phyloP scores from a whole-genome alignment of 2,888 invertebrate species.

The Unio pictorum region DNA sequence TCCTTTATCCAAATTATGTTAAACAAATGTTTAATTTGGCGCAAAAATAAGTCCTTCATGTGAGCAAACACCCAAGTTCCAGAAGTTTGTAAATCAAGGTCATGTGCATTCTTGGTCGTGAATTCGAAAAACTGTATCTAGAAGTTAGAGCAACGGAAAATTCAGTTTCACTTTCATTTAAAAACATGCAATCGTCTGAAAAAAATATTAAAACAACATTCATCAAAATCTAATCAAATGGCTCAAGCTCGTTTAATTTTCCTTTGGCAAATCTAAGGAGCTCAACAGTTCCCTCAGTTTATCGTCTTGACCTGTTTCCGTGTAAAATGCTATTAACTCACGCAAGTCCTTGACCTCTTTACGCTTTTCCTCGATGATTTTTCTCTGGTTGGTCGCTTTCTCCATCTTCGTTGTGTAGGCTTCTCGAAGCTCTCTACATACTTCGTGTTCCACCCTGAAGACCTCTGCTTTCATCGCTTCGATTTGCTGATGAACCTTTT shows the following conservation, averaged over 20 bases:
- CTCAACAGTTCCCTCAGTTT: conserved; percentile 26
- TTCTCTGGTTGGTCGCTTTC: conserved; percentile 27
- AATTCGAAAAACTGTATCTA: too few species aligned
- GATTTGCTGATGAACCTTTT: conserved; percentile 19
- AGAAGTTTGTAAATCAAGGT: too few species aligned
- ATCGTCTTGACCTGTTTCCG: conserved; percentile 30
- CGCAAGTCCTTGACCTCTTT: conserved; percentile 18
- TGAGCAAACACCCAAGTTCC: too few species aligned
- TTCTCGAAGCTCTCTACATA: conserved; percentile 26
- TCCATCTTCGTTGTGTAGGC: conserved; percentile 31
- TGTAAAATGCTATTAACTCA: conserved; percentile 19
- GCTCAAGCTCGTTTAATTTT: conserved; percentile 5
- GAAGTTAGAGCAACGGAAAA: too few species aligned
- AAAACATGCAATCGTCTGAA: too few species aligned
- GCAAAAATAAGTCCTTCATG: too few species aligned
- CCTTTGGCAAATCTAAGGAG: conserved; percentile 17
- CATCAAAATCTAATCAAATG: too few species aligned
- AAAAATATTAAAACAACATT: too few species aligned
- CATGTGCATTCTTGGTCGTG: too few species aligned
- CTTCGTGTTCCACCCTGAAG: conserved; percentile 25
- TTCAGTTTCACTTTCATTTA: too few species aligned
- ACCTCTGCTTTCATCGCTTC: conserved; percentile 25
- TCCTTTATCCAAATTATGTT: too few species aligned
- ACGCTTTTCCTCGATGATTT: conserved; percentile 21
- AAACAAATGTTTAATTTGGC: too few species aligned